phyloP scores from a whole-genome alignment of 2,797 vertebrate species.

The Clangula hyemalis region DNA sequence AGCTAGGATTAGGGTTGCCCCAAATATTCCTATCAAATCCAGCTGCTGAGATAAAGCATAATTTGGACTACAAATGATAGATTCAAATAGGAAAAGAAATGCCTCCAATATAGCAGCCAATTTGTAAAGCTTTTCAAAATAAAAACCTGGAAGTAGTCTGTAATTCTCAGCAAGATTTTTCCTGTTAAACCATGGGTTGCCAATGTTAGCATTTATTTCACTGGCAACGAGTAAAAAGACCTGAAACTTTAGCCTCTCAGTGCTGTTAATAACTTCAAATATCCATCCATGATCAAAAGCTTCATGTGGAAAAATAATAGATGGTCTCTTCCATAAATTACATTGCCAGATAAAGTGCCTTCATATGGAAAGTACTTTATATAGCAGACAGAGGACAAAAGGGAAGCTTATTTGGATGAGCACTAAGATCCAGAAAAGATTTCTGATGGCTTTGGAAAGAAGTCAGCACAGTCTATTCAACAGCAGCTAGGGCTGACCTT shows the following conservation, averaged over 20 bases:
- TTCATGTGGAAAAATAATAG: conserved; percentile 56
- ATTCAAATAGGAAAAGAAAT: background rate
- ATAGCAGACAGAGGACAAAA: background rate
- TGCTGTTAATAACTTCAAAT: conserved; percentile 17
- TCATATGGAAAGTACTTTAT: conserved; percentile 31
- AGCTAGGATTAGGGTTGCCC: background rate
- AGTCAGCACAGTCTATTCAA: background rate
- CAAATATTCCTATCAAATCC: background rate
- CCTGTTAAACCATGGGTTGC: background rate
- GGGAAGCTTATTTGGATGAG: background rate
- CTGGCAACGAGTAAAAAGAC: conserved; percentile 36
- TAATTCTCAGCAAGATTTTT: conserved; percentile 39
- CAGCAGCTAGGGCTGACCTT: background rate
- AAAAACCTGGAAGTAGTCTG: conserved; percentile 3
- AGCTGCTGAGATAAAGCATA: background rate
- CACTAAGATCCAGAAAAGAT: background rate
- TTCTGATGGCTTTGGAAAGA: conserved; percentile 1
- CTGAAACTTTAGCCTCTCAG: conserved; percentile 31
- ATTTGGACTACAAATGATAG: background rate
- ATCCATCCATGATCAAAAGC: background rate
- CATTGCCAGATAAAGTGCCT: background rate
- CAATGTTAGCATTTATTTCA: conserved; percentile 35
- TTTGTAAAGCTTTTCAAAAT: conserved; percentile 19
- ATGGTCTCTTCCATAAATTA: conserved; percentile 6
- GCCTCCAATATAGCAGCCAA: background rate